Conservation (phyloP, 1,140 invertebrate genomes). For the Bombyx mandarina region DNA sequence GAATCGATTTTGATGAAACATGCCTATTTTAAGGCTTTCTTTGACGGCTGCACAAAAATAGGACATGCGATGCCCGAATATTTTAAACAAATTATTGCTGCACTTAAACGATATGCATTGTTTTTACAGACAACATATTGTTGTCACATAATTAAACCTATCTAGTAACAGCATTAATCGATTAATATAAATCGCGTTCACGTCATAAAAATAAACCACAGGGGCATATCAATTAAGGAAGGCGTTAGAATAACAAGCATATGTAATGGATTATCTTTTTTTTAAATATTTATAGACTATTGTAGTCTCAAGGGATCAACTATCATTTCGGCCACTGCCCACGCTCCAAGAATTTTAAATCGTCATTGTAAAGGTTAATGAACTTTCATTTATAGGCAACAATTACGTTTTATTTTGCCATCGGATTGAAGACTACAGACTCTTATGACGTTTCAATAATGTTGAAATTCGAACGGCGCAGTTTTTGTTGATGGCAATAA, state of each 20-base stretch:
- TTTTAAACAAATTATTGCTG: too few relatives aligned
- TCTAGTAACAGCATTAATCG: too few relatives aligned
- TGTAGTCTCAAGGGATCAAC: conserved; percentile 23
- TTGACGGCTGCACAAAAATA: too few relatives aligned
- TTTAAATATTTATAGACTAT: conserved; percentile 30
- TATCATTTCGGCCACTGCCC: conserved; percentile 22
- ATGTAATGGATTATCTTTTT: conserved; percentile 27
- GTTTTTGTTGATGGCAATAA: background rate
- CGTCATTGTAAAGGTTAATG: conserved; percentile 18
- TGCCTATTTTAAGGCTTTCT: too few relatives aligned
- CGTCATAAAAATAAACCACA: background rate
- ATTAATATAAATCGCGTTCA: background rate
- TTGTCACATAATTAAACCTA: too few relatives aligned
- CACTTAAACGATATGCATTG: too few relatives aligned
- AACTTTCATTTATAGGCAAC: conserved; percentile 11
- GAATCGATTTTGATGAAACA: too few relatives aligned
- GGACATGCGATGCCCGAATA: too few relatives aligned
- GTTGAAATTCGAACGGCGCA: conserved; percentile 1
- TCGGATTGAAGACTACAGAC: background rate
- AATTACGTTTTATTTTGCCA: conserved; percentile 2
- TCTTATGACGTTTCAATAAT: background rate
- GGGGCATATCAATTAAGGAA: conserved; percentile 24
- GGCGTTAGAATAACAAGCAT: conserved; percentile 22
- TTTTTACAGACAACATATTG: too few relatives aligned
- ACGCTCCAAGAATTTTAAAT: conserved; percentile 20